Percentiles rank a stretch among this genome's conserved stretches.
Evolutionary conservation across 2,797 vertebrate genomes (phyloP).

Genomic region (Acomys russatus): DNA sequence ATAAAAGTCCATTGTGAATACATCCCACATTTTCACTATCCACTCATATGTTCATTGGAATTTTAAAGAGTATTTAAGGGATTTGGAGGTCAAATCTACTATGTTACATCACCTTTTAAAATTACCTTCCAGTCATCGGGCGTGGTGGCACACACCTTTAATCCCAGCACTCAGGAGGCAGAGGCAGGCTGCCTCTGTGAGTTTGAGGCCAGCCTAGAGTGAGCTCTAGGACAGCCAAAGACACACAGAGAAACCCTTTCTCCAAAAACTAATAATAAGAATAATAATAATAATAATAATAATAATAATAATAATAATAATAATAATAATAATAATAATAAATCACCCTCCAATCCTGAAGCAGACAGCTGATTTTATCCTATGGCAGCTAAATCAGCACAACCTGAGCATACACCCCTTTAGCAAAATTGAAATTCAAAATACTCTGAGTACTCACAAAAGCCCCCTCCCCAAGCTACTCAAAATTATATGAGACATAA

Average conservation of each 20-base stretch:
- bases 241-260: too few relatives aligned
- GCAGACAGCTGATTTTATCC: not conserved
- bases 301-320: too few relatives aligned
- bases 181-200: too few relatives aligned
- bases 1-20: not conserved
- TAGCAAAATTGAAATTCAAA: not conserved
- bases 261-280: too few relatives aligned
- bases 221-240: too few relatives aligned
- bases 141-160: too few relatives aligned
- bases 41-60: not conserved
- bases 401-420: not conserved
- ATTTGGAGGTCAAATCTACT: conserved; percentile 25
- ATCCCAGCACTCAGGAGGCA: too few relatives aligned
- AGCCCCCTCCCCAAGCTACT: not conserved
- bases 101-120: not conserved
- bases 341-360: not conserved
- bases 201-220: too few relatives aligned
- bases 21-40: not conserved
- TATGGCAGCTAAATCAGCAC: not conserved
- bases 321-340: not conserved
- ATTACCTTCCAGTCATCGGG: not conserved
- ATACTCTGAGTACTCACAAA: not conserved
- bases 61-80: not conserved
- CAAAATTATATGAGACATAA: not conserved
- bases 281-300: too few relatives aligned